A percentile compares a stretch with the other conserved stretches of the same genome.
Evolutionary conservation across 1,140 invertebrate genomes (phyloP).

Genomic region (Bombus breviceps): DNA sequence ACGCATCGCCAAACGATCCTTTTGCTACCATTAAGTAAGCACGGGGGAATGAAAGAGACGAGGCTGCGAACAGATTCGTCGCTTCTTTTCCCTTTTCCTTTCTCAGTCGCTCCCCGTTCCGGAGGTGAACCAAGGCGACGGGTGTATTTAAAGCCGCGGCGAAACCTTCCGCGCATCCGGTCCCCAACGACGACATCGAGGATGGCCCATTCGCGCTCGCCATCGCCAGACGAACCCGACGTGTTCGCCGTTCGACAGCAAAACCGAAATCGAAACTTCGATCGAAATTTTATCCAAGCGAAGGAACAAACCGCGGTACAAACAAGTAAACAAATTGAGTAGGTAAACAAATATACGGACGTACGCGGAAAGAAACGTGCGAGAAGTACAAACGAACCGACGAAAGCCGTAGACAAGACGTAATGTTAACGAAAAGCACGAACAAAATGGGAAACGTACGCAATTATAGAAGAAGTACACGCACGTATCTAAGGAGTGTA

Average conservation of each 20-base stretch:
- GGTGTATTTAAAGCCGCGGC: conserved; percentile 39
- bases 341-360: not conserved
- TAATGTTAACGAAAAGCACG: not conserved
- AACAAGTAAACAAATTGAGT: not conserved
- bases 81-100: not conserved
- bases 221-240: not conserved
- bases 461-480: not conserved
- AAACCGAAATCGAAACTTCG: not conserved
- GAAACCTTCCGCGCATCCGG: conserved; percentile 20
- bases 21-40: not conserved
- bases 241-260: not conserved
- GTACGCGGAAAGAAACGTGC: not conserved
- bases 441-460: not conserved
- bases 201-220: not conserved
- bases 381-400: no score
- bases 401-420: not conserved
- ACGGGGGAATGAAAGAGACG: not conserved
- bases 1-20: not conserved
- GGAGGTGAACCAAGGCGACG: not conserved
- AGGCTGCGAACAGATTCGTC: conserved; percentile 19
- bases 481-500: no score
- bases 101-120: not conserved
- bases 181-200: not conserved
- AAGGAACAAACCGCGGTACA: no score
- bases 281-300: not conserved